A percentile compares a stretch with the other conserved stretches of the same genome.
phyloP scores from a whole-genome alignment of 2,797 vertebrate genomes.

The Catharus ustulatus region DNA sequence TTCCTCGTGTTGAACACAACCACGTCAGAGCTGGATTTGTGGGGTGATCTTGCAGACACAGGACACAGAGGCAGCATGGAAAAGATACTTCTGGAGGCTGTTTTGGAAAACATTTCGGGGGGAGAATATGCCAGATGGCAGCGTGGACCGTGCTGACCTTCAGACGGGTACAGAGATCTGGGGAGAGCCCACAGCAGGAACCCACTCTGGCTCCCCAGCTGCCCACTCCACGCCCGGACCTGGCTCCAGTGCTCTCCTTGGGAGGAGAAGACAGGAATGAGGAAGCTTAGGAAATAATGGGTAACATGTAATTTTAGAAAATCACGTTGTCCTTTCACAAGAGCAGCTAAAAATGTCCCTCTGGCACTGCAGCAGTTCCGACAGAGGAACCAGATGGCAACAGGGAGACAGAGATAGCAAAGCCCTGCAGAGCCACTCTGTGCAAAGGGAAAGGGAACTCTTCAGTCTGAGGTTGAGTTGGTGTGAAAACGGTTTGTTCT shows the following conservation, averaged over 20 bases:
- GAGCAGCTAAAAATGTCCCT: slow-evolving; percentile 42
- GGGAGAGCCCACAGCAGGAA: neutral
- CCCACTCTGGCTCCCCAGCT: neutral
- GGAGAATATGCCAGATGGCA: slow-evolving; percentile 10
- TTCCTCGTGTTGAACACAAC: neutral
- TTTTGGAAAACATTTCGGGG: neutral
- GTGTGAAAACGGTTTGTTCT: neutral
- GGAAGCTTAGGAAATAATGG: neutral
- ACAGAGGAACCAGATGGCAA: slow-evolving; percentile 32
- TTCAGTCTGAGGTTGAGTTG: neutral
- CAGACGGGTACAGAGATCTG: neutral
- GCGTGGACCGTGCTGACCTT: neutral
- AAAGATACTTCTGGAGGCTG: neutral
- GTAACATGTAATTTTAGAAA: slow-evolving; percentile 13
- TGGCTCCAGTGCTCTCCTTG: neutral
- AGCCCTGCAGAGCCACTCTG: neutral
- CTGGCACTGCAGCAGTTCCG: neutral
- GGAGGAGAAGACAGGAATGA: neutral
- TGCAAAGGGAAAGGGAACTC: neutral
- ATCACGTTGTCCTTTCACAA: neutral
- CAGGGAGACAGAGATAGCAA: neutral
- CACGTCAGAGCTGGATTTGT: neutral
- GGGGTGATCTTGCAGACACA: neutral
- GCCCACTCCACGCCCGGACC: neutral
- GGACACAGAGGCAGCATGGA: neutral